Evolutionary conservation across 2,113 vertebrate species (phyloP), one percentile per base, ranked within the genome.

Genomic region (Emydocephalus ijimae): DNA sequence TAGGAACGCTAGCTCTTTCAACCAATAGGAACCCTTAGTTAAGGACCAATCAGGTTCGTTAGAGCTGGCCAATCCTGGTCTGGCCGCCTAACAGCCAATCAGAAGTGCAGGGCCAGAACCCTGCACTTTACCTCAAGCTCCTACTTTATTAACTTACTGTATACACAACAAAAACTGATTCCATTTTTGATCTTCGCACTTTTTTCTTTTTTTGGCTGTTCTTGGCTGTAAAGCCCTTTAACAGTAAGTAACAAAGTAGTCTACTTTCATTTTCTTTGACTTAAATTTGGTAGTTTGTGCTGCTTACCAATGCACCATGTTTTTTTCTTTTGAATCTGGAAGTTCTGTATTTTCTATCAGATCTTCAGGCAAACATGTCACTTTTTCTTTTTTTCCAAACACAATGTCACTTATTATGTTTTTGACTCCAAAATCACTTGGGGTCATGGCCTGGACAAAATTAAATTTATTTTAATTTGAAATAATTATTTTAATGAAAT

Each of bases 201-300:
- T 91, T 92, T 96, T 96, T 97, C 90, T 69, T 93, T 94, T 85
- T 5, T 48, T 48, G 45, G 93, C 89, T 95, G 93, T 43, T 81
- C 43, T 93, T 96, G 93, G 95, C 96, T 95, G 94, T 59, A 92
- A 92, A 95, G 91, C 74, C 8, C 7, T 89, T 95, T 93, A 93
- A 93, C 85, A 95, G 55, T 95, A 94, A 94, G 59, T 93, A 88
- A 24, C 92, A 94, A 90, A 96, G 86, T 26, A 89, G 56, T 89
- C 88, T 94, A 90, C 88, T 94, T 93, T 94, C 64, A 89, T 94
- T 92, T 94, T 69, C 85, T 39, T 92, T 92, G 96, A 39, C 54
- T 54, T 92, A 55, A 87, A 48, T 43, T 87, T 95, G 94, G 87
- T 52, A 52, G 88, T 69, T 85, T 93, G 85, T 95, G 93, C 93